Evolutionary conservation across 2,113 vertebrate genomes (phyloP).

Genomic region (Coptodon bakossiorum): DNA sequence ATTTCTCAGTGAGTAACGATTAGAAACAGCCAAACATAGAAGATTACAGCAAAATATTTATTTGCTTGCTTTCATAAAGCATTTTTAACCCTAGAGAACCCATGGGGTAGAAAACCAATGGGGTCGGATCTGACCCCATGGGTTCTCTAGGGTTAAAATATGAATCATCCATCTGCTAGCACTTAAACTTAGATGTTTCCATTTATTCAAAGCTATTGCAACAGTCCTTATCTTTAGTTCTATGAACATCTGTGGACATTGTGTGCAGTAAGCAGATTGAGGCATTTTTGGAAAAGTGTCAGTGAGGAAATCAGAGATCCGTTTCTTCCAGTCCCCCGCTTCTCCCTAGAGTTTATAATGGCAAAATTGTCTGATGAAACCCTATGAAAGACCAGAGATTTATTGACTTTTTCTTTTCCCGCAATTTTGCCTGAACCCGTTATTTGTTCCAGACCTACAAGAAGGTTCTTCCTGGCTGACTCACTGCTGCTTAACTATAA

Average conservation of each 20-base stretch:
- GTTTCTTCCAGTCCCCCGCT: background rate
- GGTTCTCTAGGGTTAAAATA: too few species aligned
- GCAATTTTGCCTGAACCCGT: background rate
- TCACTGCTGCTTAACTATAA: background rate
- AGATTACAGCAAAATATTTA: background rate
- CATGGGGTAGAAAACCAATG: too few species aligned
- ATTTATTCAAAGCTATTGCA: background rate
- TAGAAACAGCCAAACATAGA: background rate
- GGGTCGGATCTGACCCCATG: too few species aligned
- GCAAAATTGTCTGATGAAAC: background rate
- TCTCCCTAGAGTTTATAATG: background rate
- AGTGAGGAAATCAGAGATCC: background rate
- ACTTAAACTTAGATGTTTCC: background rate
- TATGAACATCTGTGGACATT: background rate
- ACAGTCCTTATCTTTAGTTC: background rate
- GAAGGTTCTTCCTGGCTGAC: background rate
- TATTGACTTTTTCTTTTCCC: background rate
- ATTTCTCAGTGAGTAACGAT: background rate
- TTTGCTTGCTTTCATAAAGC: background rate
- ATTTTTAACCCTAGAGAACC: too few species aligned
- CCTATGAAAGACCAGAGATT: background rate
- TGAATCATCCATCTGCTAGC: background rate
- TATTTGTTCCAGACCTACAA: background rate
- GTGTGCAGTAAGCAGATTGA: background rate
- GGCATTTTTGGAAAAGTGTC: background rate